Conservation (phyloP, 2,888 invertebrate species). For the Galeruca laticollis region DNA sequence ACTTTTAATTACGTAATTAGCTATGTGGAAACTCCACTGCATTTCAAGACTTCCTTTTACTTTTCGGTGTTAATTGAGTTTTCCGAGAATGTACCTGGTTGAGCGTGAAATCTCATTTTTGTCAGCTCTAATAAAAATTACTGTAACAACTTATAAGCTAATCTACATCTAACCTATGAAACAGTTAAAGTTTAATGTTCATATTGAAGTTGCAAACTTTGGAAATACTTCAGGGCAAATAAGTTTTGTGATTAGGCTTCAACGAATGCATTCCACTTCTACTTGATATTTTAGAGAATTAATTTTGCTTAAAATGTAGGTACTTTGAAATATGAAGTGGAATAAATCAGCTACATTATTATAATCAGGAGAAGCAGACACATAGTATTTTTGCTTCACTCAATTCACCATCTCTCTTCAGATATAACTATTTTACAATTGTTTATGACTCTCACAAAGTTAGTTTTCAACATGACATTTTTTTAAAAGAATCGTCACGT, state of each 20-base stretch:
- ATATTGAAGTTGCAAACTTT: constrained; percentile 1
- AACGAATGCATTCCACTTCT: too few relatives aligned
- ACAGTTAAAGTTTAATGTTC: constrained; percentile 14
- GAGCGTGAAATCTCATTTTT: constrained; percentile 33
- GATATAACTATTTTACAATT: too few relatives aligned
- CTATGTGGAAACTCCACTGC: constrained; percentile 38
- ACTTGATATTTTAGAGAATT: too few relatives aligned
- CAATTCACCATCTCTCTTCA: too few relatives aligned
- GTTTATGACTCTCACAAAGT: too few relatives aligned
- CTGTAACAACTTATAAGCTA: constrained; percentile 11
- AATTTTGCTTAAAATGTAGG: too few relatives aligned
- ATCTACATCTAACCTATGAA: constrained; percentile 19
- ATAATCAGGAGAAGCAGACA: too few relatives aligned
- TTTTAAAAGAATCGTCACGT: too few relatives aligned
- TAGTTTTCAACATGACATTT: too few relatives aligned
- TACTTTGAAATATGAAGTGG: too few relatives aligned
- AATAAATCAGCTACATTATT: too few relatives aligned
- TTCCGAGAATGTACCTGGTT: constrained; percentile 33
- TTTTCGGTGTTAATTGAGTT: constrained; percentile 39
- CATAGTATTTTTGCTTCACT: too few relatives aligned
- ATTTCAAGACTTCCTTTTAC: constrained; percentile 35
- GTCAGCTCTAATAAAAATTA: constrained; percentile 31
- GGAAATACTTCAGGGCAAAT: neutral
- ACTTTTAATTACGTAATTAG: constrained; percentile 48
- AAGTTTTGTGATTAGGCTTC: neutral